phyloP scores from a whole-genome alignment of 2,888 invertebrate species.

The Helobdella robusta region DNA sequence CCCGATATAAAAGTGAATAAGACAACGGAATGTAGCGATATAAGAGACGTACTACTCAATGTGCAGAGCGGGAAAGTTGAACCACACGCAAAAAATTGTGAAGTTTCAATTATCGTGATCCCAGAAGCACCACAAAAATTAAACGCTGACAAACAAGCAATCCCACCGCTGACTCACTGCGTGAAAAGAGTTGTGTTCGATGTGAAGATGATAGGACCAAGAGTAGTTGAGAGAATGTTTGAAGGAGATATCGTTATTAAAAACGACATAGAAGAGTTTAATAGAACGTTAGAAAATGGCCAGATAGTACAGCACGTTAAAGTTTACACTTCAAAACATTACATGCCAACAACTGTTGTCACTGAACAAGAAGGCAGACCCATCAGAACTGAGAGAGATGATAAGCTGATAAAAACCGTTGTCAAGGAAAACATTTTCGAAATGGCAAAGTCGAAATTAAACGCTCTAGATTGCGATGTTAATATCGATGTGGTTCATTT shows the following conservation, averaged over 20 bases:
- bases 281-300: constrained; percentile 14
- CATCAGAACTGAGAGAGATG: background rate
- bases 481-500: background rate
- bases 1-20: constrained; percentile 16
- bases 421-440: constrained; percentile 25
- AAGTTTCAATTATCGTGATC: background rate
- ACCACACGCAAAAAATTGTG: constrained; percentile 26
- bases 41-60: constrained; percentile 23
- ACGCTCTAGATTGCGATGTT: background rate
- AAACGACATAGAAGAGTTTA: constrained; percentile 23
- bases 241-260: constrained; percentile 24
- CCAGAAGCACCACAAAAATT: background rate
- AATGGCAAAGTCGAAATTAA: constrained; percentile 11
- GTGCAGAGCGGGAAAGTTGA: constrained; percentile 26
- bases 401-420: constrained; percentile 16
- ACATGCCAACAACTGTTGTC: constrained; percentile 22
- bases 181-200: constrained; percentile 5
- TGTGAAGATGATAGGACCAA: constrained; percentile 20
- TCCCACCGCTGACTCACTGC: background rate
- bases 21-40: background rate
- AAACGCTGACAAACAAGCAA: background rate
- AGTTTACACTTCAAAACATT: constrained; percentile 18
- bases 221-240: constrained; percentile 11
- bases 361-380: constrained; percentile 14
- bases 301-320: constrained; percentile 9